phyloP scores from a whole-genome alignment of 2,113 vertebrate genomes.

The Tangachromis dhanisi region DNA sequence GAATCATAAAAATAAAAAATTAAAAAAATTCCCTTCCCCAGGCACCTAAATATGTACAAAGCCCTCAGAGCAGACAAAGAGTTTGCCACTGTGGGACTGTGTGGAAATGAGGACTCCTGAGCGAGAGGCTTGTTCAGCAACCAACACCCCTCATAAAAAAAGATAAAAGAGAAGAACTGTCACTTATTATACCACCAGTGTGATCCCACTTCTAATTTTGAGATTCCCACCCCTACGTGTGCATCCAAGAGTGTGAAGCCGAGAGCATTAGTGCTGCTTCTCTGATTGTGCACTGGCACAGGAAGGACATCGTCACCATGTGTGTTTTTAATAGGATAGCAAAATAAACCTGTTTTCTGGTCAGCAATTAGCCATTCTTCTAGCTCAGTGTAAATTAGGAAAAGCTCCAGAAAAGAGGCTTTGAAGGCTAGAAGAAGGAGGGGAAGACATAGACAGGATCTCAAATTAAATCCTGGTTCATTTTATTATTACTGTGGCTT shows the following conservation, averaged over 20 bases:
- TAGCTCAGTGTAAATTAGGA: conserved; percentile 30
- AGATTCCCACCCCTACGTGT: conserved; percentile 28
- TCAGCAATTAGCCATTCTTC: conserved; percentile 49
- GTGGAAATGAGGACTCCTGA: conserved; percentile 46
- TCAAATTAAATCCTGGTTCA: conserved; percentile 27
- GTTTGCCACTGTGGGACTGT: conserved; percentile 35
- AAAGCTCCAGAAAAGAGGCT: conserved; percentile 52
- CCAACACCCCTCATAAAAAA: conserved; percentile 14
- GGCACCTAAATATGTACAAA: conserved; percentile 61
- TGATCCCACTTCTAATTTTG: conserved; percentile 51
- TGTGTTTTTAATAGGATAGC: conserved; percentile 56
- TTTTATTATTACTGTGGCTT: conserved; percentile 11
- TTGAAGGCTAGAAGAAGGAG: conserved; percentile 5
- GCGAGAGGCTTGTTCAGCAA: conserved; percentile 24
- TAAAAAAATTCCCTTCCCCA: conserved; percentile 7
- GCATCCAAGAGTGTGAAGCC: conserved; percentile 19
- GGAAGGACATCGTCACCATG: conserved; percentile 37
- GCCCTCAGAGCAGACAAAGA: conserved; percentile 47
- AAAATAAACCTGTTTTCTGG: conserved; percentile 61
- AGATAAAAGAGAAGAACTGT: conserved; percentile 11
- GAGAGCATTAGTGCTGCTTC: conserved; percentile 48
- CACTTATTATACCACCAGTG: conserved; percentile 27
- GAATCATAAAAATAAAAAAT: conserved; percentile 40
- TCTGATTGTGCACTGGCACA: conserved; percentile 14
- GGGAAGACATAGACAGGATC: conserved; percentile 9